Evolutionary conservation across 2,797 vertebrate genomes (phyloP).

Genomic region (Cossypha polioptera): DNA sequence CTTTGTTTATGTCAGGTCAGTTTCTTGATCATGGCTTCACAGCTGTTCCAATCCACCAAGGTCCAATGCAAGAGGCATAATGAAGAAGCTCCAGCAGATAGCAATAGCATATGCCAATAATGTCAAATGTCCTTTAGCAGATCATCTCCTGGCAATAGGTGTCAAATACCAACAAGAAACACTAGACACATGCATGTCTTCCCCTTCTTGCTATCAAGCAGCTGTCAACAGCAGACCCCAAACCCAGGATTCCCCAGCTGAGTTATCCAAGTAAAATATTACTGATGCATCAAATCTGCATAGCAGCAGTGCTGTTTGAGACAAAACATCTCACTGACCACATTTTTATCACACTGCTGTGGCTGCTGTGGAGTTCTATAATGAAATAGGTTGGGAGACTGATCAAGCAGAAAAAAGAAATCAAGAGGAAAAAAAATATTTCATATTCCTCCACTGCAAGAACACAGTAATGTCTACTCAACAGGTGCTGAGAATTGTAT

Average conservation of each 20-base stretch:
- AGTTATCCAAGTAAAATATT: neutral
- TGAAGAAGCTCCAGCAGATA: neutral
- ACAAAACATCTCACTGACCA: neutral
- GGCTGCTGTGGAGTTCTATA: neutral
- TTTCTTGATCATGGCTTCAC: neutral
- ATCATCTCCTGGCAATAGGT: neutral
- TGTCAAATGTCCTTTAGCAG: neutral
- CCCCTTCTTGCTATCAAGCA: neutral
- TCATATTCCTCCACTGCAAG: neutral
- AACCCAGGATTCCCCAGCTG: neutral
- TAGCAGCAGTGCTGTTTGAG: neutral
- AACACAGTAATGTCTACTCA: neutral
- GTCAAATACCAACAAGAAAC: neutral
- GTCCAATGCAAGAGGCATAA: neutral
- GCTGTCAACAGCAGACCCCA: neutral
- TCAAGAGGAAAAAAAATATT: neutral
- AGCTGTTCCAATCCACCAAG: neutral
- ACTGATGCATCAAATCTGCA: neutral
- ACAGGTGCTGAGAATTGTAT: neutral
- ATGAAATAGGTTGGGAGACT: neutral
- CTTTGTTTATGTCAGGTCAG: neutral
- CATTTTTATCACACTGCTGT: neutral
- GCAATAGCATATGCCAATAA: neutral
- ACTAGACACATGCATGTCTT: rapidly evolving
- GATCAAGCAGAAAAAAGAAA: neutral